Evolutionary conservation across 2,888 invertebrate species (phyloP), one percentile per base, ranked within the genome.

Genomic region (Lymantria dispar): DNA sequence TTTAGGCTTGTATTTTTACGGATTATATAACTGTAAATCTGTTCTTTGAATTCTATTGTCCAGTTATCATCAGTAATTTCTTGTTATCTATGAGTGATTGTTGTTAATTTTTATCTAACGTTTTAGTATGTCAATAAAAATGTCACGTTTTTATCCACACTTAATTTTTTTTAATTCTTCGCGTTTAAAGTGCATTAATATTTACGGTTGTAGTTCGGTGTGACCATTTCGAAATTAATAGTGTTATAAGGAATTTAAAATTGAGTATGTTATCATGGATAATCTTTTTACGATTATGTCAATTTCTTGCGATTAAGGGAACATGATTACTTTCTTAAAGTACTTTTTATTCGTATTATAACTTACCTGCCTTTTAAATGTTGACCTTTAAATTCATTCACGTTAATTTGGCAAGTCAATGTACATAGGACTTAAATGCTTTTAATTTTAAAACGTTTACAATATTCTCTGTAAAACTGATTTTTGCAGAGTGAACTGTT

Each of bases 381-480:
- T 22, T 22, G 3, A 22, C 22, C 22, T 22, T 5, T 22, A 22
- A 22, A 22, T 22, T 22, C 22, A 3, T 22, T 22, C 22, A 22
- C 22, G 22, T 2, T 22, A 22, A 2, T 22, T 22, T 3, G 22
- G 2, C 22, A 22, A 22, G 22, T 22, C 22, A 22, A 40, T 31
- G 13, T 40, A 40, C n/a, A 14, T 31, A n/a, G 30, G 30, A 30
- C 5, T 7, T 30, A 8, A 30, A 30, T 30, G 8, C 5, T 30
- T 30, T 30, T 30, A 30, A 7, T 30, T 44, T 47, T 50, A 59
- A 62, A 58, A 47, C 33, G 60, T 45, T 56, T 46, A 47, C 52
- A 48, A 13, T 30, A 36, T 50, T n/a, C 37, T 42, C 48, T 52
- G 54, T 58, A 57, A 56, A 55, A 50, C 47, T 52, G 43, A 47